These are phyloP conservation scores for Drosophila kurseongensis DNA, from an alignment of 1,140 invertebrate genomes.

Conservation along the genomic window DNA sequence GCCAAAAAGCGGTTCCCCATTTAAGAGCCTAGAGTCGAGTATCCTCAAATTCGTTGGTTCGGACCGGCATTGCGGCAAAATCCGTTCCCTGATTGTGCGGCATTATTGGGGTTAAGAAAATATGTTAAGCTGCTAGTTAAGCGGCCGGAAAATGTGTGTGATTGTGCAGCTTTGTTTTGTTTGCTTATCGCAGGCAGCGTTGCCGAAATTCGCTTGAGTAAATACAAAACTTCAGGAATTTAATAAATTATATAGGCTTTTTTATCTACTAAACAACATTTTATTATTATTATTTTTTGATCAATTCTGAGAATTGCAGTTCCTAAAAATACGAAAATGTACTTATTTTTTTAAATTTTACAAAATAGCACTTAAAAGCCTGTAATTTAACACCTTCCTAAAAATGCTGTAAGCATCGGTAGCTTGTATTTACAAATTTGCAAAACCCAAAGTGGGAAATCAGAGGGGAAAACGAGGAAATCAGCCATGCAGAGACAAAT, in stretches of 20 bases:
- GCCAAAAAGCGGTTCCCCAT: slow-evolving; percentile 27
- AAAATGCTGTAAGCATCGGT: slow-evolving; percentile 23
- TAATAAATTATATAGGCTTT: too few species aligned
- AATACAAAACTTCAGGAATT: not conserved
- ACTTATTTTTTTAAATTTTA: too few species aligned
- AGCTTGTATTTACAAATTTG: slow-evolving; percentile 58
- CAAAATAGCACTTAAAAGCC: not conserved
- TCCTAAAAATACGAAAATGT: too few species aligned
- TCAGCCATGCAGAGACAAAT: slow-evolving; percentile 20
- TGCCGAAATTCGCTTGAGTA: not conserved
- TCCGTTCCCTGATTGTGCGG: slow-evolving; percentile 52
- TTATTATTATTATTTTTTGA: too few species aligned
- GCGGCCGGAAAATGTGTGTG: slow-evolving; percentile 12
- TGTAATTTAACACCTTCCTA: slow-evolving; percentile 62
- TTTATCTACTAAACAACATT: not conserved
- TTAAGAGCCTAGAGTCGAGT: slow-evolving; percentile 23
- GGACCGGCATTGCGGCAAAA: slow-evolving; percentile 64
- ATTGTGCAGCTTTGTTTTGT: slow-evolving; percentile 6
- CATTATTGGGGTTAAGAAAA: slow-evolving; percentile 75
- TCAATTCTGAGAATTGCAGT: too few species aligned
- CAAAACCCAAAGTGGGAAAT: not conserved
- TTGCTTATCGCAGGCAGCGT: slow-evolving; percentile 1
- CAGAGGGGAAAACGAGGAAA: not conserved
- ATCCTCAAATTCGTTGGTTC: slow-evolving; percentile 40
- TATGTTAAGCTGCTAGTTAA: slow-evolving; percentile 57